phyloP scores from a whole-genome alignment of 1,140 invertebrate species.

The Cryptotermes secundus region DNA sequence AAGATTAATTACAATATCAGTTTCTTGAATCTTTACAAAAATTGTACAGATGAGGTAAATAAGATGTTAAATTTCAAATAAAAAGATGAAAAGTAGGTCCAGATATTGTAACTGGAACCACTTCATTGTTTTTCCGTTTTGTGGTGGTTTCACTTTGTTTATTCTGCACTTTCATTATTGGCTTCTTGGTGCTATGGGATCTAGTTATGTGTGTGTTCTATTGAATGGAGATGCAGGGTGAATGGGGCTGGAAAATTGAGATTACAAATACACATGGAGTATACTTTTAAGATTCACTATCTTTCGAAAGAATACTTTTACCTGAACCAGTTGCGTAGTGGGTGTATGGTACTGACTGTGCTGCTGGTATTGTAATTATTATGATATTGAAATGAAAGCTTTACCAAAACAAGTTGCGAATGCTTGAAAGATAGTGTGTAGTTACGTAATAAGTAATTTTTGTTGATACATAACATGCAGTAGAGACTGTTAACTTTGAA shows the following conservation, averaged over 20 bases:
- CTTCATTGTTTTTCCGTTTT: constrained; percentile 12
- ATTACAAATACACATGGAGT: too few relatives aligned
- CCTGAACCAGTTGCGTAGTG: too few relatives aligned
- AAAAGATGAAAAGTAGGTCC: neutral
- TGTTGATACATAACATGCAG: constrained; percentile 1
- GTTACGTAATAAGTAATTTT: neutral
- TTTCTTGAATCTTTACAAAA: neutral
- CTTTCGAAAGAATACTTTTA: too few relatives aligned
- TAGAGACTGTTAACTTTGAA: neutral
- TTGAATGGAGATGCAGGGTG: too few relatives aligned
- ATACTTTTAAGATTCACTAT: too few relatives aligned
- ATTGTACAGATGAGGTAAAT: too few relatives aligned
- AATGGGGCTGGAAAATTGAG: too few relatives aligned
- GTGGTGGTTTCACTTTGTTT: constrained; percentile 4
- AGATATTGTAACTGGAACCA: neutral
- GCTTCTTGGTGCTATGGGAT: neutral
- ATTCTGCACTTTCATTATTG: neutral
- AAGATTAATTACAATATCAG: neutral
- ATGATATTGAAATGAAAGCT: constrained; percentile 4
- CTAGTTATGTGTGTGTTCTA: neutral
- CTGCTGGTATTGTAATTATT: neutral
- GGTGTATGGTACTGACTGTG: too few relatives aligned
- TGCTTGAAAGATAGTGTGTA: neutral
- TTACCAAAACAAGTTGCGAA: neutral
- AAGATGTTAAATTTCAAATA: constrained; percentile 4